Evolutionary conservation across 2,797 vertebrate genomes (phyloP), one percentile per base, ranked within the genome.

Genomic region (Danio jaintianensis): DNA sequence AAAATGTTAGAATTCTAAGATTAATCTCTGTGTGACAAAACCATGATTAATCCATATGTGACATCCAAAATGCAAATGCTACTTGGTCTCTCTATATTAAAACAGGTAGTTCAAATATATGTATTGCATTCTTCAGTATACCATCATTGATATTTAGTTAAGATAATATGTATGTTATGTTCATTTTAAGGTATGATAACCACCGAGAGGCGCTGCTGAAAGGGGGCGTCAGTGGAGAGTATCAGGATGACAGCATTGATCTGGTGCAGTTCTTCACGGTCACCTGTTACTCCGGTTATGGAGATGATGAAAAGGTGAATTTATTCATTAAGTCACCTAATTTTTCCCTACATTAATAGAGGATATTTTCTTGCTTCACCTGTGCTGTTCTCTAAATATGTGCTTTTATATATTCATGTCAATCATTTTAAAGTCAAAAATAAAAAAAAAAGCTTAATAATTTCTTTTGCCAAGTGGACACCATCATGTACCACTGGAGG

Each of bases 201-300:
- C 97, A 99, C 89, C 93, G 97, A 59, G 97, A 99, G 0, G 97
- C 96, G 40, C 89, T 99, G 75, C 89, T 99, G 82, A 98, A 95
- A 91, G 96, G 97, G 12, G 96, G 97, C 0, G 83, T 94, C 52
- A 95, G 93, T 74, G 96, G 96, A 45, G 96, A 97, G 6, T 98
- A 95, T 86, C 94, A 95, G 67, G 97, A 99, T 8, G 95, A 99
- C 89, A 98, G 95, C 59, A 88, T 98, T 68, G 97, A 98, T 88
- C 89, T 99, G 58, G 89, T 99, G 55, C 96, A 59, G 87, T 99
- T 93, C 80, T 99, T 99, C 91, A 98, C 97, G 0, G 96, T 96
- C 48, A 96, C 95, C 74, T 98, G 98, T 89, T 99, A 98, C 80
- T 96, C 96, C 4, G 98, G 98, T 71, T 97, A 91, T 12, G 96